These are phyloP conservation scores for Tipula helvola DNA, from an alignment of 2,888 invertebrate genomes.

Conservation along the genomic window DNA sequence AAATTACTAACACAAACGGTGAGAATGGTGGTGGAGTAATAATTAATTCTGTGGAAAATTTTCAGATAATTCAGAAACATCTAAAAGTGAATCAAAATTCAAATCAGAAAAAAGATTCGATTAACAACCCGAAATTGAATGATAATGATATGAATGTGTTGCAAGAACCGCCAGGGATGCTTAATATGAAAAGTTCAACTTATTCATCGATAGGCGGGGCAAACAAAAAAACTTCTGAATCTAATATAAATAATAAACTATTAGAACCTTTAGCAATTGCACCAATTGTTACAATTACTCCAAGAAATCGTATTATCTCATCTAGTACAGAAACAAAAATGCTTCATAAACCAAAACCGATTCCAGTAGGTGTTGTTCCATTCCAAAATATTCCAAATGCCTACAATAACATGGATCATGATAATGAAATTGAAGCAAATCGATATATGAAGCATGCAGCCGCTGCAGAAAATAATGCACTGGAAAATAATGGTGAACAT, in stretches of 20 bases:
- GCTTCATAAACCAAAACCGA: slow-evolving; percentile 23
- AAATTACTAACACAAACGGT: background rate
- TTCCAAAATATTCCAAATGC: slow-evolving; percentile 26
- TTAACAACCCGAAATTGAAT: background rate
- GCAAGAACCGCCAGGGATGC: slow-evolving; percentile 24
- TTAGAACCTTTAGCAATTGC: background rate
- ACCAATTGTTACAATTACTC: background rate
- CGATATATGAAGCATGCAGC: background rate
- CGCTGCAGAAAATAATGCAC: background rate
- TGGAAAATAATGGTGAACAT: background rate
- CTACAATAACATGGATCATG: slow-evolving; percentile 18
- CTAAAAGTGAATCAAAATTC: background rate
- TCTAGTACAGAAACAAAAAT: background rate
- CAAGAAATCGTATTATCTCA: background rate
- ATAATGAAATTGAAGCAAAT: slow-evolving; percentile 10
- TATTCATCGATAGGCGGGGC: slow-evolving; percentile 13
- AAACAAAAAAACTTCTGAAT: background rate
- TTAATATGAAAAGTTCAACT: slow-evolving; percentile 23
- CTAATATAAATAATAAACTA: background rate
- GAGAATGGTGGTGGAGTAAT: slow-evolving; percentile 19
- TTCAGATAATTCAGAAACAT: slow-evolving; percentile 34
- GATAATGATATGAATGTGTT: slow-evolving; percentile 14
- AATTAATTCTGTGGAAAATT: slow-evolving; percentile 37
- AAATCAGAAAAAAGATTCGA: slow-evolving; percentile 16
- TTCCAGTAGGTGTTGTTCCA: slow-evolving; percentile 29